These are phyloP conservation scores for Tyrannus savana DNA, from an alignment of 2,113 vertebrate species.

Conservation along the genomic window DNA sequence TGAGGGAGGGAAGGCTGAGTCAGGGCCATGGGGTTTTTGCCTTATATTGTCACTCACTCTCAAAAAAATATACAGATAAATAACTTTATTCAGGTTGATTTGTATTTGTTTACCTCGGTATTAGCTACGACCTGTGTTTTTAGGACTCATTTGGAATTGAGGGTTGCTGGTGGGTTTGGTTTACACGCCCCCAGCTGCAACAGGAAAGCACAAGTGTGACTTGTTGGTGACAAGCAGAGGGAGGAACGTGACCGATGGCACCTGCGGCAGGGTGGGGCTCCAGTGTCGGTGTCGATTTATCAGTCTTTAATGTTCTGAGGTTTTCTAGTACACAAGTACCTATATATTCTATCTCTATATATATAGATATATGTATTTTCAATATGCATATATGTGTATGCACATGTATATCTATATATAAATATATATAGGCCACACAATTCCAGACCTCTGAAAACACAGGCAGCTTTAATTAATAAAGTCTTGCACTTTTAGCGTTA, in stretches of 20 bases:
- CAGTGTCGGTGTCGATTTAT: fast-evolving
- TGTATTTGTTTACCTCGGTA: constrained; percentile 42
- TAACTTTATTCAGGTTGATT: constrained; percentile 22
- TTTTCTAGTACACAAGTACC: not conserved
- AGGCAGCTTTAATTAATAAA: constrained; percentile 69
- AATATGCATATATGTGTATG: not conserved
- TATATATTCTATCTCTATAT: not conserved
- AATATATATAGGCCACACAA: constrained; percentile 22
- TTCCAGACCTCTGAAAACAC: constrained; percentile 66
- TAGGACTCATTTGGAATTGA: not conserved
- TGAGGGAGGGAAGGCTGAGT: not conserved
- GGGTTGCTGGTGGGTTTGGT: not conserved
- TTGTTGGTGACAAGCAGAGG: not conserved
- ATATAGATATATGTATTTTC: not conserved
- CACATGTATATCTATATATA: not conserved
- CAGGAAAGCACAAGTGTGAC: not conserved
- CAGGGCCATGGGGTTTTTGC: not conserved
- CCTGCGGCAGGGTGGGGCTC: not conserved
- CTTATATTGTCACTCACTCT: not conserved
- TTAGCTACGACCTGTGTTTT: constrained; percentile 15
- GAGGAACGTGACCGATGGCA: fast-evolving
- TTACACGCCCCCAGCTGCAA: not conserved
- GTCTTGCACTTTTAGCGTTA: constrained; percentile 75
- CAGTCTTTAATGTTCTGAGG: not conserved
- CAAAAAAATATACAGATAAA: not conserved